Conservation (phyloP, 2,113 vertebrate genomes). For the Stegastes partitus region DNA sequence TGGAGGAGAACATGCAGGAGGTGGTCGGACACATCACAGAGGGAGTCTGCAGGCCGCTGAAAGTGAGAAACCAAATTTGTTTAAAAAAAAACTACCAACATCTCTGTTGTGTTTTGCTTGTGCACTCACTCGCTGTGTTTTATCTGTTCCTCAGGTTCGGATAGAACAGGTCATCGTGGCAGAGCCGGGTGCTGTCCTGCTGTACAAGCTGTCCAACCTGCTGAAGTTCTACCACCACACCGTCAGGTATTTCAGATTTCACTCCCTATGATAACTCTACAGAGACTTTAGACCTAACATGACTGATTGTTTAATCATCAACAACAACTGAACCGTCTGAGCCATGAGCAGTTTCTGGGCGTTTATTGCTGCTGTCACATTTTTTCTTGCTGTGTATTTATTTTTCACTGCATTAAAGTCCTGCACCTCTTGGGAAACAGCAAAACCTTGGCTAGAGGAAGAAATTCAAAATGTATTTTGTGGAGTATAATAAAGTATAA, state of each 20-base stretch:
- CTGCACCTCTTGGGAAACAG: no score
- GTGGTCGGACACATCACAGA: slow-evolving; percentile 98
- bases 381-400: no score
- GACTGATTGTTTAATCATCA: not conserved
- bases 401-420: no score
- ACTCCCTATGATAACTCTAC: no score
- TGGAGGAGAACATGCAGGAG: slow-evolving; percentile 96
- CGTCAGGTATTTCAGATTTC: slow-evolving; percentile 87
- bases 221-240: slow-evolving; percentile 99
- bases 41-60: slow-evolving; percentile 96
- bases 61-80: slow-evolving; percentile 82
- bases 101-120: not conserved
- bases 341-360: no score
- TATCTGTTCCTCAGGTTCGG: slow-evolving; percentile 88
- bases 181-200: slow-evolving; percentile 95
- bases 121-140: not conserved
- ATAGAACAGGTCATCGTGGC: slow-evolving; percentile 98
- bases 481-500: no score
- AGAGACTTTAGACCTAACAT: no score
- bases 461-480: no score
- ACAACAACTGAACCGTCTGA: no score
- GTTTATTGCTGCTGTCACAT: no score
- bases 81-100: not conserved
- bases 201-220: slow-evolving; percentile 98
- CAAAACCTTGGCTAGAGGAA: no score